These are phyloP conservation scores for Bombus vancouverensis DNA, from an alignment of 1,140 invertebrate species.

Conservation along the genomic window DNA sequence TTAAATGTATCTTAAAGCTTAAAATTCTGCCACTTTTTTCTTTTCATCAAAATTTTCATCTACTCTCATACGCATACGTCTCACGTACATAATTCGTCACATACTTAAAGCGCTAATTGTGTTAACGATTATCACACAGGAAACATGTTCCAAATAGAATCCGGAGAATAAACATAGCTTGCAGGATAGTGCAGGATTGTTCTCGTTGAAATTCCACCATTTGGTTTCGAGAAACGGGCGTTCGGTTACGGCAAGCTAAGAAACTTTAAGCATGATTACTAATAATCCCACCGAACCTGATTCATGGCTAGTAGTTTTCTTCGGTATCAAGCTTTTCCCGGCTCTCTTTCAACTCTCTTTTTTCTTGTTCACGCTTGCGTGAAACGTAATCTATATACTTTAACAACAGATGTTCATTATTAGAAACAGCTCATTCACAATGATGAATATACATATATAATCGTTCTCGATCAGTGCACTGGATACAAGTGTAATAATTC, in stretches of 20 bases:
- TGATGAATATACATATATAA: constrained; percentile 71
- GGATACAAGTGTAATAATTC: constrained; percentile 60
- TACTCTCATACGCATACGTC: constrained; percentile 8
- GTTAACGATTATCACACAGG: constrained; percentile 42
- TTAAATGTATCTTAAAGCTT: constrained; percentile 26
- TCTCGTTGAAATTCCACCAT: neutral
- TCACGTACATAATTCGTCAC: neutral
- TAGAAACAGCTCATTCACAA: constrained; percentile 76
- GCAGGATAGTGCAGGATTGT: neutral
- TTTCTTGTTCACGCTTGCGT: constrained; percentile 13
- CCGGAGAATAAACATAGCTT: constrained; percentile 2
- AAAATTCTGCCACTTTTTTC: neutral
- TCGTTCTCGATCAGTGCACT: constrained; percentile 68
- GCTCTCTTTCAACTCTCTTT: neutral
- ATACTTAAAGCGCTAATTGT: constrained; percentile 39
- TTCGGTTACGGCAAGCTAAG: neutral
- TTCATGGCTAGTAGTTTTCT: constrained; percentile 11
- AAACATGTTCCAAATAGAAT: constrained; percentile 36
- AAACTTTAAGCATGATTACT: constrained; percentile 32
- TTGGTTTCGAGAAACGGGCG: constrained; percentile 5
- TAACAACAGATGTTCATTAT: constrained; percentile 76
- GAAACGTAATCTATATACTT: constrained; percentile 54
- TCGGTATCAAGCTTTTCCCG: neutral
- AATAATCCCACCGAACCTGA: neutral
- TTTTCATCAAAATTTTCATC: constrained; percentile 19